Evolutionary conservation across 2,888 invertebrate species (phyloP).

Genomic region (Eristalinus aeneus): DNA sequence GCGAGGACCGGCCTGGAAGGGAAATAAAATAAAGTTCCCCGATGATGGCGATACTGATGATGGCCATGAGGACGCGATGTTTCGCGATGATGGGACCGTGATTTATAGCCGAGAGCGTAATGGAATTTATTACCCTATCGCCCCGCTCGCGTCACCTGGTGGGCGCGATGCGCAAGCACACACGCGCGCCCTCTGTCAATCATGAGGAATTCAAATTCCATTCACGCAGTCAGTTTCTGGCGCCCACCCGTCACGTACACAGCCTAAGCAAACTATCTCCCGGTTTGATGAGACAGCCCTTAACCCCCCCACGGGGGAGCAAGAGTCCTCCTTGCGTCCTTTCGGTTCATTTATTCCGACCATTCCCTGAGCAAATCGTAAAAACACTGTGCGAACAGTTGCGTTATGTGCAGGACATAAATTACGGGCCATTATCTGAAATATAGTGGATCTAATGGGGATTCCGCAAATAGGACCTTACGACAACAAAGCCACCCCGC

Average conservation of each 20-base stretch:
- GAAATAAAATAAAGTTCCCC: constrained; percentile 5
- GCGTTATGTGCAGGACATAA: constrained; percentile 29
- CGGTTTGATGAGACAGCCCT: constrained; percentile 34
- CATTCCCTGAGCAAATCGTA: constrained; percentile 27
- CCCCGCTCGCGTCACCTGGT: neutral
- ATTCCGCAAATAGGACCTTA: constrained; percentile 12
- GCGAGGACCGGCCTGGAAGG: constrained; percentile 6
- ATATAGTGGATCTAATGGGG: constrained; percentile 39
- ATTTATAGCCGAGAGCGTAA: constrained; percentile 52
- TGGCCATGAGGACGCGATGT: constrained; percentile 12
- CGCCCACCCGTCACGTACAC: neutral
- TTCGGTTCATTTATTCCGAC: constrained; percentile 32
- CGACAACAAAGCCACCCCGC: neutral
- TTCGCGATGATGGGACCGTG: constrained; percentile 52
- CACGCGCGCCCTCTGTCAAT: neutral
- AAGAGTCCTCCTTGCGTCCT: neutral
- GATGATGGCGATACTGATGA: neutral
- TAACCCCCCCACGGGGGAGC: neutral
- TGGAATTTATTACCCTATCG: constrained; percentile 52
- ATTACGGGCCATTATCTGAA: constrained; percentile 46
- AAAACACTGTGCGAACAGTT: constrained; percentile 23
- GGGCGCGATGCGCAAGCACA: neutral
- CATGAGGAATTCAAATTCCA: constrained; percentile 7
- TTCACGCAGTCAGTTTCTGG: neutral
- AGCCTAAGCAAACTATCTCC: constrained; percentile 12